Conservation (phyloP, 53 echinoderm and acorn worm genomes). For the Luidia sarsii region DNA sequence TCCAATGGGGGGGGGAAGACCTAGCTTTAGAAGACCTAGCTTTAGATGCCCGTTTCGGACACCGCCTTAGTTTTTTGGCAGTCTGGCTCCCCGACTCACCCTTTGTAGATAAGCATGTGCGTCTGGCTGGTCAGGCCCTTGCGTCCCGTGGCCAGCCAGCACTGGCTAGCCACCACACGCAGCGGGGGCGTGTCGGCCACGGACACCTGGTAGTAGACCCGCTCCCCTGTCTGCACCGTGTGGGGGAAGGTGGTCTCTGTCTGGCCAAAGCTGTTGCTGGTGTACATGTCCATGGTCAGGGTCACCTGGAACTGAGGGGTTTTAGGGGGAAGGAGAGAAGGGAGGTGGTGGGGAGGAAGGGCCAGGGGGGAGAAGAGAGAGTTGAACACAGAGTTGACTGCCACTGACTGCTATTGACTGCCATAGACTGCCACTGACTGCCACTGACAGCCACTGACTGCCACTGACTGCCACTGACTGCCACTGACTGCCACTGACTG, state of each 20-base stretch:
- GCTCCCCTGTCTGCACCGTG: slow-evolving; percentile 42
- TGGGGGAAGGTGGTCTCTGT: slow-evolving; percentile 19
- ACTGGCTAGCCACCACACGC: slow-evolving; percentile 47
- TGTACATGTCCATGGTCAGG: slow-evolving; percentile 55
- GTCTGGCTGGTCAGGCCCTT: background rate
- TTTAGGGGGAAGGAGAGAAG: no score
- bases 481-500: no score
- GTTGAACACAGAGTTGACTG: no score
- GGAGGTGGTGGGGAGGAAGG: no score
- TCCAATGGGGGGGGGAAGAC: no score
- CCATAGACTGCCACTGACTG: no score
- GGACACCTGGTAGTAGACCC: slow-evolving; percentile 57
- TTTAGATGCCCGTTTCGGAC: no score
- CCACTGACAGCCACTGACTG: no score
- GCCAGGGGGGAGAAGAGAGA: no score
- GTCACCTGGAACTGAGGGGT: background rate
- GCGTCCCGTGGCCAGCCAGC: slow-evolving; percentile 37
- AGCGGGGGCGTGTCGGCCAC: slow-evolving; percentile 22
- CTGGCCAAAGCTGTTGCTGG: slow-evolving; percentile 9
- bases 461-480: no score
- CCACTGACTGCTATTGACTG: background rate
- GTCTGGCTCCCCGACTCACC: background rate
- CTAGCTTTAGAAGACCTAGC: no score
- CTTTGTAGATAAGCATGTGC: slow-evolving; percentile 7
- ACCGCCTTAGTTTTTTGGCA: no score